Evolutionary conservation across 2,888 invertebrate genomes (phyloP).

Genomic region (Steinernema carpocapsae): DNA sequence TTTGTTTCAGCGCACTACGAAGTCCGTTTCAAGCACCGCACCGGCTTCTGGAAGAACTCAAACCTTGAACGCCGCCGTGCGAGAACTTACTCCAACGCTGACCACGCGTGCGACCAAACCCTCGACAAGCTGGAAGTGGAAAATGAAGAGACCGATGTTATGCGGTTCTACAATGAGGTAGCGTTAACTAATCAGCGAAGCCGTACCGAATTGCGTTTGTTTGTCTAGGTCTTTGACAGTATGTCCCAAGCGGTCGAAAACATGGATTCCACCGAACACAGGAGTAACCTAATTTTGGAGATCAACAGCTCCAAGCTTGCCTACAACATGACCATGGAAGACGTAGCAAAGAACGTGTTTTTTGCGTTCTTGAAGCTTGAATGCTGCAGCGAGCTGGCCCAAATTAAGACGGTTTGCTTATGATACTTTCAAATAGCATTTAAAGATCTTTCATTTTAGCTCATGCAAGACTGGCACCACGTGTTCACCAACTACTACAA

Average conservation of each 20-base stretch:
- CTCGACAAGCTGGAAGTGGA: not conserved
- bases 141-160: not conserved
- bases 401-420: not conserved
- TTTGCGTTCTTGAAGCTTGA: conserved; percentile 50
- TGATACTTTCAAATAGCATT: not conserved
- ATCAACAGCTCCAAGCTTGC: conserved; percentile 66
- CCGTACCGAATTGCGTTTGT: not conserved
- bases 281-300: conserved; percentile 60
- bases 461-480: conserved; percentile 49
- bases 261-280: conserved; percentile 3
- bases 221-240: not conserved
- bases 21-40: not conserved
- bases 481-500: conserved; percentile 61
- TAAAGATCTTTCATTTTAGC: conserved; percentile 45
- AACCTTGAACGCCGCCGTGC: not conserved
- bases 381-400: not conserved
- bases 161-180: conserved; percentile 8
- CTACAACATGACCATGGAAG: conserved; percentile 61
- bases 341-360: conserved; percentile 55
- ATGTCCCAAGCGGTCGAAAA: not conserved
- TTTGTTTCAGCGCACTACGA: not conserved
- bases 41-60: not conserved
- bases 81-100: not conserved
- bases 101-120: not conserved
- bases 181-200: no score